Conservation (phyloP, 2,113 vertebrate genomes). For the Phyllostomus hastatus region DNA sequence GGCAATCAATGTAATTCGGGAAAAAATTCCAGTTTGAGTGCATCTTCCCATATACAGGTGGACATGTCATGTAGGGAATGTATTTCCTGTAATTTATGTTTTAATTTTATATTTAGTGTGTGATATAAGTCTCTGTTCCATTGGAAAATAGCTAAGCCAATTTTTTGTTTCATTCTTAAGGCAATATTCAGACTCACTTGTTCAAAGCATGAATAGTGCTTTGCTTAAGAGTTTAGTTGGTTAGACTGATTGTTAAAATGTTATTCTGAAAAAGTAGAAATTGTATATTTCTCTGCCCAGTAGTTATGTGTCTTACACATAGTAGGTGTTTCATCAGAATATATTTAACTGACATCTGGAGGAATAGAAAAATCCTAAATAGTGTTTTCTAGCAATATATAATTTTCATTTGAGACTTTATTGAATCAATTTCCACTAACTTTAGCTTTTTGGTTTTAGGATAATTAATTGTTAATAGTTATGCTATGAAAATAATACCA, state of each 20-base stretch:
- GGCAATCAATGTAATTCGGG: not conserved
- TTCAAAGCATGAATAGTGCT: not conserved
- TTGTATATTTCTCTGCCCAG: not conserved
- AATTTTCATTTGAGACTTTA: constrained; percentile 34
- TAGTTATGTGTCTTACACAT: not conserved
- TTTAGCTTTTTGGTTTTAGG: constrained; percentile 28
- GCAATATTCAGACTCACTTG: constrained; percentile 18
- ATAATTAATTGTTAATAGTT: constrained; percentile 40
- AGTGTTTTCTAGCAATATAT: not conserved
- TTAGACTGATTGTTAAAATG: not conserved
- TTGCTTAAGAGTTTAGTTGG: not conserved
- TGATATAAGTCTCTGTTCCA: not conserved
- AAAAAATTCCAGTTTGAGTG: constrained; percentile 23
- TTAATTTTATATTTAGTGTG: not conserved
- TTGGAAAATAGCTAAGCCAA: not conserved
- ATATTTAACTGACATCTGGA: not conserved
- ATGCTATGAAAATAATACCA: constrained; percentile 1
- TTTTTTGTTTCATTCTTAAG: not conserved
- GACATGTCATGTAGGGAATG: not conserved
- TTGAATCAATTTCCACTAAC: constrained; percentile 31
- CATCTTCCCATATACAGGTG: not conserved
- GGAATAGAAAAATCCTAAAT: constrained; percentile 11
- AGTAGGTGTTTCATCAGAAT: constrained; percentile 8
- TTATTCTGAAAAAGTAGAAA: not conserved
- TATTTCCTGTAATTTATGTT: not conserved